Conservation (phyloP, 2,888 invertebrate species). For the Acrocera orbiculus region DNA sequence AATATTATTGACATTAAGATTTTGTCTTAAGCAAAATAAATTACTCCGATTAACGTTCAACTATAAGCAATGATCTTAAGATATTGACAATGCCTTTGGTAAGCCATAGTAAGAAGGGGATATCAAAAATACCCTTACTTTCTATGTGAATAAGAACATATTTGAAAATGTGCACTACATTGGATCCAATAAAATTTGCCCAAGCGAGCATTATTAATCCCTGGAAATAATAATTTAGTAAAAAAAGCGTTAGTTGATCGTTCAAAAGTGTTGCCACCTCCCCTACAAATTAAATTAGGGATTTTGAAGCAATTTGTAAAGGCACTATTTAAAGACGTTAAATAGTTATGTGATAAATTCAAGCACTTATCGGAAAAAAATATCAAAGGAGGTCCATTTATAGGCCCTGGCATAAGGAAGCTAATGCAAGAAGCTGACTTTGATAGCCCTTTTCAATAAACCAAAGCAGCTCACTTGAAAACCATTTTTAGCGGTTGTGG, state of each 20-base stretch:
- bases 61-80: not conserved
- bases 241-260: too few relatives aligned
- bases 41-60: conserved; percentile 1
- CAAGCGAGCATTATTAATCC: not conserved
- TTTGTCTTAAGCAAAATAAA: not conserved
- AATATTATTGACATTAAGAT: conserved; percentile 1
- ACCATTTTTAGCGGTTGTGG: not conserved
- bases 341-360: too few relatives aligned
- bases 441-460: not conserved
- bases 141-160: conserved; percentile 1
- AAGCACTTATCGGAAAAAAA: not conserved
- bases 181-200: conserved; percentile 1
- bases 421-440: not conserved
- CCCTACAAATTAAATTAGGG: too few relatives aligned
- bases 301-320: too few relatives aligned
- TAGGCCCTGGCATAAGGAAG: not conserved
- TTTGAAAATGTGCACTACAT: not conserved
- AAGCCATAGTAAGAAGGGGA: too few relatives aligned
- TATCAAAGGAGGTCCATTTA: not conserved
- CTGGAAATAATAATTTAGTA: not conserved
- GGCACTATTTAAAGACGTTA: too few relatives aligned
- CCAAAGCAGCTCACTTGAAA: not conserved
- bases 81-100: not conserved
- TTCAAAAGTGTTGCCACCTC: too few relatives aligned
- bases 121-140: too few relatives aligned